Percentiles rank a stretch among this genome's conserved stretches.
phyloP scores from a whole-genome alignment of 2,797 vertebrate genomes.

The Serranus cabrilla region DNA sequence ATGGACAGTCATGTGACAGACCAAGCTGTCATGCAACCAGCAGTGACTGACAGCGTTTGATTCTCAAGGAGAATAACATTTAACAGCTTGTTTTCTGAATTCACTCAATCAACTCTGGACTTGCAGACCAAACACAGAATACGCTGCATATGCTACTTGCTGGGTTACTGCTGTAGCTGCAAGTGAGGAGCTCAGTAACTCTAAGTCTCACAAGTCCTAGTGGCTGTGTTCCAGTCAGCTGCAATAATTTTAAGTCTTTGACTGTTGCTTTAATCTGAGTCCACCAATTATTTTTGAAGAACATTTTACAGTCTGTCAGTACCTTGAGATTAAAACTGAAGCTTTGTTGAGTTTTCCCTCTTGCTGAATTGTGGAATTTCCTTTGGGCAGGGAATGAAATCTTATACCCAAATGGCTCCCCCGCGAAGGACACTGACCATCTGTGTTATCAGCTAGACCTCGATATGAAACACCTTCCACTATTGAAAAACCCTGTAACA shows the following conservation, averaged over 20 bases:
- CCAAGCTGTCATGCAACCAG: constrained; percentile 6
- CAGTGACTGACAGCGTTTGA: constrained; percentile 32
- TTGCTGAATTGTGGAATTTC: constrained; percentile 56
- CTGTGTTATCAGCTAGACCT: constrained; percentile 78
- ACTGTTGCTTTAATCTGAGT: constrained; percentile 55
- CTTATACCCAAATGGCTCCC: constrained; percentile 47
- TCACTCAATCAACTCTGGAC: constrained; percentile 30
- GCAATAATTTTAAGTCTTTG: constrained; percentile 51
- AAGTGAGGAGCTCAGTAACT: constrained; percentile 46
- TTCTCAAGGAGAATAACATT: constrained; percentile 49
- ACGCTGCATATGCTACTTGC: background rate
- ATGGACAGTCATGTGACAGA: constrained; percentile 50
- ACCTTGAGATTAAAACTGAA: constrained; percentile 70
- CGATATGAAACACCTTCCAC: constrained; percentile 85
- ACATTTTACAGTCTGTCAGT: constrained; percentile 68
- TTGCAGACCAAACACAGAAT: constrained; percentile 27
- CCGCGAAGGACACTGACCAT: constrained; percentile 75
- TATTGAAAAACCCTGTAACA: constrained; percentile 69
- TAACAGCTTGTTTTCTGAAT: constrained; percentile 60
- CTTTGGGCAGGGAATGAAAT: constrained; percentile 64
- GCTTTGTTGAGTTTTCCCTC: constrained; percentile 27
- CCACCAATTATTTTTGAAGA: constrained; percentile 53
- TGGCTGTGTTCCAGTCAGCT: constrained; percentile 55
- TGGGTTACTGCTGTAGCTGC: constrained; percentile 45
- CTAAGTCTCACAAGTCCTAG: constrained; percentile 44